Evolutionary conservation across 2,113 vertebrate genomes (phyloP), one percentile per base, ranked within the genome.

Genomic region (Ranitomeya variabilis): DNA sequence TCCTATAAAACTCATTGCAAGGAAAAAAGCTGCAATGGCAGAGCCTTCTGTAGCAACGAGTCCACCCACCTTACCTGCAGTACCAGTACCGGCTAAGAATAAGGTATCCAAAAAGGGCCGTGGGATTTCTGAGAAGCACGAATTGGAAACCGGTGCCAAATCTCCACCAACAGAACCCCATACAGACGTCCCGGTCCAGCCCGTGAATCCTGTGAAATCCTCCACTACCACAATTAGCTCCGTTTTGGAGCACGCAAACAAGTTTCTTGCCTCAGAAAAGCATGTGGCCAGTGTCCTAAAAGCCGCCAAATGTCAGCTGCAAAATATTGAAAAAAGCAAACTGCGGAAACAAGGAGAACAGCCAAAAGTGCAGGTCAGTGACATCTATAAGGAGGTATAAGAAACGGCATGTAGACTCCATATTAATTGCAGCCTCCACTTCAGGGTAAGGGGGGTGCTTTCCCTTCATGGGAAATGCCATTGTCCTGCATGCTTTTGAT

Each of bases 261-360:
- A 98, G 90, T 96, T 98, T 92, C 96, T 97, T 16, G 96, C 96
- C 93, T 96, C 97, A 80, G 97, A 99, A 94, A 98, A 97, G 93
- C 96, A 95, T 87, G 96, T 99, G 87, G 97, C 96, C 88, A 97
- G 96, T 90, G 95, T 99, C 83, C 94, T 99, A 91, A 98, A 96
- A 92, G 97, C 97, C 94, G 99, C 99, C 78, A 99, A 99, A 93
- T 97, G 95, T 79, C 99, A 99, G 94, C 95, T 99, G 88, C 97
- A 95, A 91, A 97, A 97, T 91, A 99, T 99, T 37, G 97, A 99
- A 94, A 99, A 99, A 95, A 99, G 94, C 93, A 99, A 99, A 93
- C 95, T 95, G 51, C 93, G 98, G 87, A 99, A 98, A 87, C 95
- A 97, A 89, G 93, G 94, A 3, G 98, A 99, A 90, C 97, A 96